Evolutionary conservation across 1,140 invertebrate genomes (phyloP).

Genomic region (Drosophila murphyi): DNA sequence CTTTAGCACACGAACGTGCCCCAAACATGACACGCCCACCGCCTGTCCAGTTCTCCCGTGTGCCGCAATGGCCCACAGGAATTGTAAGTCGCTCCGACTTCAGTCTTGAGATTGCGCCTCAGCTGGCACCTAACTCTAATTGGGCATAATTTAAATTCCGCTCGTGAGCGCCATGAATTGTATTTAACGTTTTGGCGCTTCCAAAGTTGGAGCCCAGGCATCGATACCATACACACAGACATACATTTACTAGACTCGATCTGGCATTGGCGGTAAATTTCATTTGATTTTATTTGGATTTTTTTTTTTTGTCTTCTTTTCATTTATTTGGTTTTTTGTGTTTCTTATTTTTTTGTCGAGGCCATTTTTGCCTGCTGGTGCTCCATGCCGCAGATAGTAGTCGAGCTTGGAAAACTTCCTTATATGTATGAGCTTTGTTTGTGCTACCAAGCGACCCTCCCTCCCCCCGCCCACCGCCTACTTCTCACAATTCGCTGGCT

Average conservation of each 20-base stretch:
- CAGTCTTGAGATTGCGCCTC: constrained; percentile 36
- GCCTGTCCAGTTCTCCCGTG: constrained; percentile 17
- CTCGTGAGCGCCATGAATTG: constrained; percentile 81
- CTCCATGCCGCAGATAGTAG: constrained; percentile 44
- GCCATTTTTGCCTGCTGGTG: constrained; percentile 24
- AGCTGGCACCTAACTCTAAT: constrained; percentile 79
- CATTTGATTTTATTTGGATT: constrained; percentile 78
- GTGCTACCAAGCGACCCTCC: constrained; percentile 1
- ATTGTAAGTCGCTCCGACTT: constrained; percentile 41
- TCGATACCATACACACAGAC: constrained; percentile 23
- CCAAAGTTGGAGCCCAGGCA: constrained; percentile 61
- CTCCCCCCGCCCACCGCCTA: neutral
- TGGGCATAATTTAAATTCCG: constrained; percentile 83
- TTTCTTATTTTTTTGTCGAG: constrained; percentile 26
- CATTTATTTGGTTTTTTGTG: constrained; percentile 17
- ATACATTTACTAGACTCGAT: constrained; percentile 8
- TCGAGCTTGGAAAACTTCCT: constrained; percentile 65
- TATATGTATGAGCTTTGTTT: constrained; percentile 62
- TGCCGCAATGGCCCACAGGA: constrained; percentile 60
- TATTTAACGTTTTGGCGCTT: constrained; percentile 83
- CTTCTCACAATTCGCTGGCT: constrained; percentile 41
- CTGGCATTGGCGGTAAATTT: constrained; percentile 71
- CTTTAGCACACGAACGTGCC: constrained; percentile 79
- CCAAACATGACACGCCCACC: constrained; percentile 74
- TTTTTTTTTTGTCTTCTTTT: constrained; percentile 2